These are phyloP conservation scores for Erebia palarica DNA, from an alignment of 2,888 invertebrate genomes.

Conservation along the genomic window DNA sequence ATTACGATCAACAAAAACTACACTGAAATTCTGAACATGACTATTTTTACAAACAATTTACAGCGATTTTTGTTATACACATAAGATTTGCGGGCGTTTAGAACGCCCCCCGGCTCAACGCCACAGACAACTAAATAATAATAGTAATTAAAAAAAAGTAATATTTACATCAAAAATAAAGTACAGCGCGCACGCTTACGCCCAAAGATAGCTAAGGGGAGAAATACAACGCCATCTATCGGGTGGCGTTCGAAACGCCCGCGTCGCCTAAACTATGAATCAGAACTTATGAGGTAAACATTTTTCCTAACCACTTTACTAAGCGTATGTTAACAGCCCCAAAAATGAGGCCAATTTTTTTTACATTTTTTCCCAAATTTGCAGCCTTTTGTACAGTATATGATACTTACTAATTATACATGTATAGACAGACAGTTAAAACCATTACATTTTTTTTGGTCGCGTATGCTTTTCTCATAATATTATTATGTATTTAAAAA, in stretches of 20 bases:
- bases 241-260: constrained; percentile 51
- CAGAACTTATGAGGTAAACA: constrained; percentile 74
- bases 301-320: constrained; percentile 74
- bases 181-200: constrained; percentile 45
- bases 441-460: constrained; percentile 68
- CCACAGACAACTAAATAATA: constrained; percentile 48
- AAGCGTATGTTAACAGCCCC: constrained; percentile 79
- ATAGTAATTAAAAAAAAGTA: constrained; percentile 53
- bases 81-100: constrained; percentile 45
- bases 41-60: constrained; percentile 81
- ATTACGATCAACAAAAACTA: constrained; percentile 71
- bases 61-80: constrained; percentile 60
- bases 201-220: constrained; percentile 51
- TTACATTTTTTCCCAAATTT: constrained; percentile 74
- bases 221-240: constrained; percentile 46
- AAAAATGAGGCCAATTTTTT: constrained; percentile 73
- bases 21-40: constrained; percentile 78
- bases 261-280: constrained; percentile 61
- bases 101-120: constrained; percentile 49
- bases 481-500: constrained; percentile 47
- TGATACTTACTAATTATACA: constrained; percentile 78
- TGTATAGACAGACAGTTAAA: constrained; percentile 77
- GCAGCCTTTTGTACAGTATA: constrained; percentile 80
- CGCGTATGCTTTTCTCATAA: constrained; percentile 50
- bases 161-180: constrained; percentile 67